phyloP scores from a whole-genome alignment of 64 coral and sea anemone genomes.

The Montipora foliosa region DNA sequence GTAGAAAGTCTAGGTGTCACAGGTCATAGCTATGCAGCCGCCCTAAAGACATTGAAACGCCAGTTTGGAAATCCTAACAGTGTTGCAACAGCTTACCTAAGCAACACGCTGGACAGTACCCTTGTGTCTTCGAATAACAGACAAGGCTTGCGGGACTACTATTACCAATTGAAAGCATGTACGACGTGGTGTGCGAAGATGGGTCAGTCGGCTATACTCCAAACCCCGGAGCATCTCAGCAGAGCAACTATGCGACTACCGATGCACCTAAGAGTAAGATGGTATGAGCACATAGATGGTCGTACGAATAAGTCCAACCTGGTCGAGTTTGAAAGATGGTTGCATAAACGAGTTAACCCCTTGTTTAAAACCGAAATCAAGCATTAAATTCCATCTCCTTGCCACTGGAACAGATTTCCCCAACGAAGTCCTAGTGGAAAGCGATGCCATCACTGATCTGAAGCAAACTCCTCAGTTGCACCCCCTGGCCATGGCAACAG shows the following conservation, averaged over 20 bases:
- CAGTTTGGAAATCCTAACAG: constrained; percentile 23
- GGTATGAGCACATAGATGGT: background rate
- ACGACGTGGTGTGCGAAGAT: background rate
- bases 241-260: constrained; percentile 24
- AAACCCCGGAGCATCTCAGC: constrained; percentile 9
- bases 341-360: background rate
- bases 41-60: constrained; percentile 18
- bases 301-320: background rate
- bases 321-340: constrained; percentile 10
- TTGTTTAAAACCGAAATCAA: background rate
- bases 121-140: background rate
- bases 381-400: background rate
- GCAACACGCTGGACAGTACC: background rate
- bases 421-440: background rate
- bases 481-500: no score
- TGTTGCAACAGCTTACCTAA: constrained; percentile 12
- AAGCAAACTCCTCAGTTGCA: no score
- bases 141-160: background rate
- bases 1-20: constrained; percentile 31
- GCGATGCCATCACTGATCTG: no score
- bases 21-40: constrained; percentile 9
- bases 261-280: no score
- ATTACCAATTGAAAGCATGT: background rate
- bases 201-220: constrained; percentile 18
- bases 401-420: background rate